Evolutionary conservation across 2,888 invertebrate species (phyloP).

Genomic region (Chouioia cunea): DNA sequence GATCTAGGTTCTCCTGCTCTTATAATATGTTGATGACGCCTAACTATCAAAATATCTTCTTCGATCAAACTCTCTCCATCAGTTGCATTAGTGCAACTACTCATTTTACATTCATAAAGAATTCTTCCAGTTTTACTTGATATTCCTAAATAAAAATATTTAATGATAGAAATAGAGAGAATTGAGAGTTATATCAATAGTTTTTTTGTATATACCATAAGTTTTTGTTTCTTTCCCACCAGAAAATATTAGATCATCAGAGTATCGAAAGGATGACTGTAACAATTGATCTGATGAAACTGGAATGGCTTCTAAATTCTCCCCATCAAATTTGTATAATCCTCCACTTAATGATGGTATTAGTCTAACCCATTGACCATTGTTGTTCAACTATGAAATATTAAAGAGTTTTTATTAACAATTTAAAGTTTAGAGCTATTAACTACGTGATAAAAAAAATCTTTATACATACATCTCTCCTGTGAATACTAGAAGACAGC

Average conservation of each 20-base stretch:
- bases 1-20: constrained; percentile 89
- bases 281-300: constrained; percentile 88
- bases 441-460: constrained; percentile 9
- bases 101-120: constrained; percentile 83
- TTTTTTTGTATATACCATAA: constrained; percentile 73
- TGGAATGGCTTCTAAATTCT: constrained; percentile 87
- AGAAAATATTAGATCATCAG: constrained; percentile 86
- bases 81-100: constrained; percentile 80
- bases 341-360: constrained; percentile 94
- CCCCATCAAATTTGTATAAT: constrained; percentile 92
- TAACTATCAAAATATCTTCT: constrained; percentile 80
- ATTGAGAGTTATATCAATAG: background rate
- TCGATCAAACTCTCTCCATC: constrained; percentile 69
- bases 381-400: constrained; percentile 77
- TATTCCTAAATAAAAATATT: constrained; percentile 66
- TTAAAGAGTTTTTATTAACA: background rate
- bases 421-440: constrained; percentile 12
- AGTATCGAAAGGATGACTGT: constrained; percentile 88
- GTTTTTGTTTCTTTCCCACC: constrained; percentile 90
- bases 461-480: constrained; percentile 77
- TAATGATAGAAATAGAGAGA: constrained; percentile 8
- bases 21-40: constrained; percentile 87
- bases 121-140: constrained; percentile 79
- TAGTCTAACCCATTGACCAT: constrained; percentile 88
- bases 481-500: constrained; percentile 90